phyloP scores from a whole-genome alignment of 2,797 vertebrate genomes.

The Sebastes cheni region DNA sequence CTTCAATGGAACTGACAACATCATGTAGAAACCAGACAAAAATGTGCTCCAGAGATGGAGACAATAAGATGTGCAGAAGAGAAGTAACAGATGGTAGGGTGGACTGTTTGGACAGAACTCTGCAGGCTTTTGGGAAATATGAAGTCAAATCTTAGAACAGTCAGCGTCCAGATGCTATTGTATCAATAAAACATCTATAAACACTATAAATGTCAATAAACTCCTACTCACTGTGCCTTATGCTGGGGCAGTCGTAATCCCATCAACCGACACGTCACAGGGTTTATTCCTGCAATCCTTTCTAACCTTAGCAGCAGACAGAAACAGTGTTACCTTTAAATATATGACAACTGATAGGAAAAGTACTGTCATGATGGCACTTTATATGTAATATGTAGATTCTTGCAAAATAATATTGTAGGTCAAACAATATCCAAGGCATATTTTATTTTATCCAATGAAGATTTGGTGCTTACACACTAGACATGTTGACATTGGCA shows the following conservation, averaged over 20 bases:
- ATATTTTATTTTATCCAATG: not conserved
- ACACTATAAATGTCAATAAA: not conserved
- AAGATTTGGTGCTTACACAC: not conserved
- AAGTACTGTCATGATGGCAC: not conserved
- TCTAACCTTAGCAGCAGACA: not conserved
- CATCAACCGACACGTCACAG: not conserved
- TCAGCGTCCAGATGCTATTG: not conserved
- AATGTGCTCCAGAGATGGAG: not conserved
- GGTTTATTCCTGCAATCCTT: not conserved
- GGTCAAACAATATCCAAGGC: not conserved
- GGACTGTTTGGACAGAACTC: not conserved
- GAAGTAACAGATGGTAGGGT: not conserved
- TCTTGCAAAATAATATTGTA: not conserved
- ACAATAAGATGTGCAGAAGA: not conserved
- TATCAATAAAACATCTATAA: conserved; percentile 18
- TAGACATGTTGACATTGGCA: not conserved
- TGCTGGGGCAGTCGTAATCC: not conserved
- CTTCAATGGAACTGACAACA: not conserved
- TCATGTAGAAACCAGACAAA: not conserved
- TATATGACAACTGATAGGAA: not conserved
- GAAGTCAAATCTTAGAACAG: not conserved
- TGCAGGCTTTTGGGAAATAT: not conserved
- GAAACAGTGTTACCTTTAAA: not conserved
- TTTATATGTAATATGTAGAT: not conserved
- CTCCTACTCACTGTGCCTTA: not conserved